phyloP scores from a whole-genome alignment of 2,797 vertebrate species.

The Sitta carolinensis region DNA sequence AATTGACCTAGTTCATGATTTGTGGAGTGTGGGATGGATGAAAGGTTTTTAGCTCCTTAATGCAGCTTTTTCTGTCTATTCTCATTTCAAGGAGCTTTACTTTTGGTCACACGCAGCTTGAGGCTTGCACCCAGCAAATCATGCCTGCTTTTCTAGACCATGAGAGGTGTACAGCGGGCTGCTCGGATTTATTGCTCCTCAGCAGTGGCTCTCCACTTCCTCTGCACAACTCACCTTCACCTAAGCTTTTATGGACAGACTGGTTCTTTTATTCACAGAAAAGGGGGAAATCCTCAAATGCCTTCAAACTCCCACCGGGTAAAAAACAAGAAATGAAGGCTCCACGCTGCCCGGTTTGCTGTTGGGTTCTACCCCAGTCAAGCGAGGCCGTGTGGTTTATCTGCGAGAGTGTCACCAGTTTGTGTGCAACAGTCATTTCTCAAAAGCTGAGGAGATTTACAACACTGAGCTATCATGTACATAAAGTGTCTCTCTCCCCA shows the following conservation, averaged over 20 bases:
- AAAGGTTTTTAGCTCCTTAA: slow-evolving; percentile 10
- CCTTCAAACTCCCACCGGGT: background rate
- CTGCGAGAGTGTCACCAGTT: fast-evolving
- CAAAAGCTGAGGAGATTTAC: background rate
- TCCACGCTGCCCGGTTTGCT: fast-evolving
- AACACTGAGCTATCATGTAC: fast-evolving
- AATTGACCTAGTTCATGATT: background rate
- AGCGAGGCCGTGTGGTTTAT: background rate
- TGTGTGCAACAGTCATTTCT: background rate
- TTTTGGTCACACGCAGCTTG: background rate
- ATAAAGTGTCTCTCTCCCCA: fast-evolving
- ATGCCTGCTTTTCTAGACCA: background rate
- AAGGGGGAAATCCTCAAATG: background rate
- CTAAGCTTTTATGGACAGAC: background rate
- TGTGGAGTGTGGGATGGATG: background rate
- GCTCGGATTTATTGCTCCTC: background rate
- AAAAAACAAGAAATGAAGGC: fast-evolving
- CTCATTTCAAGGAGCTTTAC: slow-evolving; percentile 7
- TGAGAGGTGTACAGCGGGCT: background rate
- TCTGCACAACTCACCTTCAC: background rate
- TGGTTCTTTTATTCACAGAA: background rate
- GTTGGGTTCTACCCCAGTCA: fast-evolving
- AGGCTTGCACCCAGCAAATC: background rate
- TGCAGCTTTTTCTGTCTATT: background rate
- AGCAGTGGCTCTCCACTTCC: fast-evolving